Evolutionary conservation across 1,140 invertebrate species (phyloP), one percentile per base, ranked within the genome.

Genomic region (Tetragnatha versicolor): DNA sequence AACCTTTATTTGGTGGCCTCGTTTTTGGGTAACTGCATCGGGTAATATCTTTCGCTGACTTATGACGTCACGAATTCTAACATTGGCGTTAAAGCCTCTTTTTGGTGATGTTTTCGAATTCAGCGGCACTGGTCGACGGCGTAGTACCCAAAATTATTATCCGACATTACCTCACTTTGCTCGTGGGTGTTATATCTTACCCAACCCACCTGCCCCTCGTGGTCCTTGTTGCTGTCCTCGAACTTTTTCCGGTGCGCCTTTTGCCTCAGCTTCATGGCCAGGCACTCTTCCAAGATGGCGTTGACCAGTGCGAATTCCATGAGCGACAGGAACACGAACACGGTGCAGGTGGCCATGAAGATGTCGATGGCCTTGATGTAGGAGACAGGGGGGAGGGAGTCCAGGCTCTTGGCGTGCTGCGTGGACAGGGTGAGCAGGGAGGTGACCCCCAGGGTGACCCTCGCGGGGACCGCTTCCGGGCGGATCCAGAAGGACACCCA

Each of bases 241-340:
- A 76, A 65, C 14, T 53, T 76, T 20, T 22, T 49, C 35, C 35
- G 35, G 6, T n/a, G 35, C 5, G 65, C 20, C 45, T 37, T 76
- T 17, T 76, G 73, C 73, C 65, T 76, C 17, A 76, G 60, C 22
- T 65, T 63, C 31, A 76, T 76, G 47, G 73, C 33, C 3, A 53
- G n/a, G 17, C 45, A 76, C 3, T 81, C 79, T 93, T 0, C 73
- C 55, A 83, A 55, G 14, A 83, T 55, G 84, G 96, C 94, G 83
- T 96, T 96, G 1, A 96, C 93, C 79, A 96, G 85, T 82, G 94
- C 95, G 84, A 96, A 96, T 85, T 96, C 94, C 94, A 96, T 96
- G 39, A 96, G 85, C 3, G 94, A 94, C 91, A 95, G 92, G 84
- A 96, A 96, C 82, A 96, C 94, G 86, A 96, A 94, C 37, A 83